These are phyloP conservation scores for Sminthurinus aureus DNA, from an alignment of 2,888 invertebrate species.

Conservation along the genomic window DNA sequence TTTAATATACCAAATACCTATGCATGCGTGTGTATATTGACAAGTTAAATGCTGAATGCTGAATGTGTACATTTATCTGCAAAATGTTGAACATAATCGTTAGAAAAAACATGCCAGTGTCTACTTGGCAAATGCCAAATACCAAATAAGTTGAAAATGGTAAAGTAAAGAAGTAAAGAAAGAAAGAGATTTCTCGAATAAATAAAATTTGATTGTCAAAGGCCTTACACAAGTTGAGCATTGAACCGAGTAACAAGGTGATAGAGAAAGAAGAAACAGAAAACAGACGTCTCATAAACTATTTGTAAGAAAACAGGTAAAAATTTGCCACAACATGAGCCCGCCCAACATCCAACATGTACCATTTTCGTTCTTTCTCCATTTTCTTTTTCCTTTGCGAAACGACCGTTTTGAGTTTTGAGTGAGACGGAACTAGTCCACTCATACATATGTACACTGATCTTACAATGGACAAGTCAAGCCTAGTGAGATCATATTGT, in stretches of 20 bases:
- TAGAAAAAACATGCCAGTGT: not conserved
- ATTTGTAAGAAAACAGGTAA: constrained; percentile 21
- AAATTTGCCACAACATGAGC: constrained; percentile 23
- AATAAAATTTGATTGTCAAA: not conserved
- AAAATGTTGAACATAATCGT: not conserved
- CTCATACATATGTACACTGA: not conserved
- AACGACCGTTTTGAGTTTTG: not conserved
- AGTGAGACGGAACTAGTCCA: constrained; percentile 28
- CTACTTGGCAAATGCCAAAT: not conserved
- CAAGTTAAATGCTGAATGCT: too few relatives aligned
- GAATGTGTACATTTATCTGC: too few relatives aligned
- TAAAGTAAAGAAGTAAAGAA: not conserved
- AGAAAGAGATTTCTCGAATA: not conserved
- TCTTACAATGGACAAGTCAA: too few relatives aligned
- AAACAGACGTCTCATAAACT: constrained; percentile 11
- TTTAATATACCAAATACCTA: too few relatives aligned
- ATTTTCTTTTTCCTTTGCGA: too few relatives aligned
- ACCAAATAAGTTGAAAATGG: not conserved
- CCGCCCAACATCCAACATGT: constrained; percentile 17
- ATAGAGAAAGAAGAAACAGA: not conserved
- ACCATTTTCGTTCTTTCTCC: constrained; percentile 20
- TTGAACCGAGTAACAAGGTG: not conserved
- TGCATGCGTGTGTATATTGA: too few relatives aligned
- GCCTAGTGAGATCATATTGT: too few relatives aligned
- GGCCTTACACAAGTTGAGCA: not conserved